These are phyloP conservation scores for Habropoda laboriosa DNA, from an alignment of 1,140 invertebrate species.

Conservation along the genomic window DNA sequence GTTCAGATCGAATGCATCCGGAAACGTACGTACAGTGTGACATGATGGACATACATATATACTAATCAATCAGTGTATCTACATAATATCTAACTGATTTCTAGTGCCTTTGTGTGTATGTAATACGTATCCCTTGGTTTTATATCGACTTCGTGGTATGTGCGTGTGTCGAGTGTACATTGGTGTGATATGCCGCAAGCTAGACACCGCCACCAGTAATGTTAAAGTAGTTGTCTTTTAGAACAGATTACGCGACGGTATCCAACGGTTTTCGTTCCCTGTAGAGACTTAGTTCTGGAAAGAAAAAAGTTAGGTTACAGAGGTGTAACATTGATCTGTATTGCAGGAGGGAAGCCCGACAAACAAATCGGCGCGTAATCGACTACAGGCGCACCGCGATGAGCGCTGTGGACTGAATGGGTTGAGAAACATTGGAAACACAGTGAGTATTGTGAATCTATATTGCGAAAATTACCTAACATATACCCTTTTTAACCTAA, in stretches of 20 bases:
- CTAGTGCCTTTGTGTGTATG: too few relatives aligned
- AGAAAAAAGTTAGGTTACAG: background rate
- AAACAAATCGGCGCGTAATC: slow-evolving; percentile 66
- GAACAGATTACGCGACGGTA: slow-evolving; percentile 17
- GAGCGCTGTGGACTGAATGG: slow-evolving; percentile 88
- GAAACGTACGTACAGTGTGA: slow-evolving; percentile 43
- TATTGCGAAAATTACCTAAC: background rate
- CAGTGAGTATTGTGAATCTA: slow-evolving; percentile 82
- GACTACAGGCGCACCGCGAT: slow-evolving; percentile 70
- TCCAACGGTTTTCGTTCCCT: background rate
- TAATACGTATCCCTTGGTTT: background rate
- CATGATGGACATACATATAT: background rate
- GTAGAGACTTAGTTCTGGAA: background rate
- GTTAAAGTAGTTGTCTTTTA: slow-evolving; percentile 2
- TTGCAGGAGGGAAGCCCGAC: slow-evolving; percentile 77
- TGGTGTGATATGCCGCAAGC: background rate
- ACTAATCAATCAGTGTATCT: slow-evolving; percentile 8
- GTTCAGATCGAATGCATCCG: slow-evolving; percentile 24
- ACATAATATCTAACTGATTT: slow-evolving; percentile 1
- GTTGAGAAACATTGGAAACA: slow-evolving; percentile 95
- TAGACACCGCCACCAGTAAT: slow-evolving; percentile 1
- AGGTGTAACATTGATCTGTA: slow-evolving; percentile 4
- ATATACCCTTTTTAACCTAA: background rate
- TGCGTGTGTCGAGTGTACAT: background rate
- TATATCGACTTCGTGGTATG: background rate